A percentile compares a stretch with the other conserved stretches of the same genome.
These are phyloP conservation scores for Sebastes aleutianus DNA, from an alignment of 2,797 vertebrate species.

Conservation along the genomic window DNA sequence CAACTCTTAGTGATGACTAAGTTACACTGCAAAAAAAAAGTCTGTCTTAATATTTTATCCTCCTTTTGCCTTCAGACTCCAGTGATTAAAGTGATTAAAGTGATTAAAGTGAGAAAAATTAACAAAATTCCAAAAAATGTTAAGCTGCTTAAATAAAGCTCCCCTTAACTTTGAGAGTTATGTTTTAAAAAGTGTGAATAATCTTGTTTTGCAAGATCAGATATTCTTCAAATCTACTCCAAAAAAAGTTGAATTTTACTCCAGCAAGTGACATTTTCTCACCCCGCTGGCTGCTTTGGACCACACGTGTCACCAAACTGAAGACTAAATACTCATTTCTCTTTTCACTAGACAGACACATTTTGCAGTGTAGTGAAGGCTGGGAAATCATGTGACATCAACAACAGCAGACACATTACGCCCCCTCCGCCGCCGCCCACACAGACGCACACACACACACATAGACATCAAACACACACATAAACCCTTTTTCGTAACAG, in stretches of 20 bases:
- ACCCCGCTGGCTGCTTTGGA: slow-evolving; percentile 11
- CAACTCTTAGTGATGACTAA: slow-evolving; percentile 67
- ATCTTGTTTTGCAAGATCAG: not conserved
- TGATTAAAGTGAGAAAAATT: not conserved
- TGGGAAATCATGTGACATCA: slow-evolving; percentile 80
- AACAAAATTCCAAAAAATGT: not conserved
- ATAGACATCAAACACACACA: slow-evolving; percentile 63
- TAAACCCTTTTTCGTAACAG: slow-evolving; percentile 47
- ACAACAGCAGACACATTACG: slow-evolving; percentile 67
- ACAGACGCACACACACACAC: slow-evolving; percentile 27
- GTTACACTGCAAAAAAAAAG: slow-evolving; percentile 49
- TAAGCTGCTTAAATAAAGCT: not conserved
- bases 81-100: slow-evolving; percentile 1
- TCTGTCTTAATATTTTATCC: slow-evolving; percentile 4
- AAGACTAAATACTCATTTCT: not conserved
- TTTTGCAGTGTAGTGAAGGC: slow-evolving; percentile 62
- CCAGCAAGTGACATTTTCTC: not conserved
- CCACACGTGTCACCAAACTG: slow-evolving; percentile 16
- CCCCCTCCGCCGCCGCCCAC: slow-evolving; percentile 35
- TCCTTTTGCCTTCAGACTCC: not conserved
- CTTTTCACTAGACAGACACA: slow-evolving; percentile 23
- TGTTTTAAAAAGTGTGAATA: not conserved
- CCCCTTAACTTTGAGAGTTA: not conserved
- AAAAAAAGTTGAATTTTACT: not conserved
- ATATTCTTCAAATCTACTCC: not conserved